These are phyloP conservation scores for Mystacides longicornis DNA, from an alignment of 2,888 invertebrate species.

Conservation along the genomic window DNA sequence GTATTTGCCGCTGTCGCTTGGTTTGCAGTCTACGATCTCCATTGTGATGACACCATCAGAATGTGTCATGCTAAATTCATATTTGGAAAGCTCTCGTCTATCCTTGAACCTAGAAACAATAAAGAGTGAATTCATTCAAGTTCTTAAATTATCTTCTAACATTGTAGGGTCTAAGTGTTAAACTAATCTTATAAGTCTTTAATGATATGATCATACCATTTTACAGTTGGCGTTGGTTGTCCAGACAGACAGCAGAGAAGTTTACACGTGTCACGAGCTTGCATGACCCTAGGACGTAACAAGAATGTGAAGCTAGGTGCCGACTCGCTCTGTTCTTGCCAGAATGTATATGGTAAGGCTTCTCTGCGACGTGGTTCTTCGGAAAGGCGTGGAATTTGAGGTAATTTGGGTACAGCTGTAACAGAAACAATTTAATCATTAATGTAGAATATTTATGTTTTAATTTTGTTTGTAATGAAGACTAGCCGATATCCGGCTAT, in stretches of 20 bases:
- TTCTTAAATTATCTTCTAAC: no score
- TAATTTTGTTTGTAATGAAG: no score
- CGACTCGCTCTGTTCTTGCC: conserved; percentile 88
- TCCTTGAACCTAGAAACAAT: conserved; percentile 62
- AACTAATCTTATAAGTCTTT: no score
- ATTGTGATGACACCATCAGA: conserved; percentile 94
- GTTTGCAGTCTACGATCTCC: conserved; percentile 91
- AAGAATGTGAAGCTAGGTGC: conserved; percentile 98
- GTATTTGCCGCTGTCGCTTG: conserved; percentile 95
- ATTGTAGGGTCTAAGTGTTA: no score
- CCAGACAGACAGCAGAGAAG: conserved; percentile 94
- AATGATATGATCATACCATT: conserved; percentile 69
- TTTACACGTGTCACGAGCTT: conserved; percentile 93
- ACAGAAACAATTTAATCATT: no score
- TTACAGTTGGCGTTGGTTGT: conserved; percentile 88
- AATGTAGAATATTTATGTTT: no score
- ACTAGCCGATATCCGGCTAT: no score
- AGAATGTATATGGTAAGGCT: conserved; percentile 77
- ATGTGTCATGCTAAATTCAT: conserved; percentile 84
- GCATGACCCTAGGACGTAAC: conserved; percentile 96
- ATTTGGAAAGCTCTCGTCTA: conserved; percentile 80
- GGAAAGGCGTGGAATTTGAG: conserved; percentile 63
- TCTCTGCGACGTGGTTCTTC: conserved; percentile 69
- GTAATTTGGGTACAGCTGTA: conserved; percentile 70
- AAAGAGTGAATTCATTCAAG: no score